Conservation (phyloP, 1,140 invertebrate genomes). For the Hylaeus volcanicus region DNA sequence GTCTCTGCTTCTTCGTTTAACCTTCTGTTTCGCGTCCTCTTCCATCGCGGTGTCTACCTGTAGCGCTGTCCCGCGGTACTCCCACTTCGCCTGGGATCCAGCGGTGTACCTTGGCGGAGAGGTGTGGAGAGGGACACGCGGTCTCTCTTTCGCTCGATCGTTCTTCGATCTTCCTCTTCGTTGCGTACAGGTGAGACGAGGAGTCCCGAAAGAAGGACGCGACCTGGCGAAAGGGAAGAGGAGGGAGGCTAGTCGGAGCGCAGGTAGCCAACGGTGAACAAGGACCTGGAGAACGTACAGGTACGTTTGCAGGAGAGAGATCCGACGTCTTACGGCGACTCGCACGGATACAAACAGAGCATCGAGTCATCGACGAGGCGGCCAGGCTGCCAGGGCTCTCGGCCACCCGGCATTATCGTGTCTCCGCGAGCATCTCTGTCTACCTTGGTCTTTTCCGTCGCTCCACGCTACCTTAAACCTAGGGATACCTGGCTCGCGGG, state of each 20-base stretch:
- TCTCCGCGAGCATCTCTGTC: constrained; percentile 52
- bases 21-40: constrained; percentile 6
- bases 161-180: constrained; percentile 25
- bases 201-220: constrained; percentile 4
- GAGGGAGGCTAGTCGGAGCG: constrained; percentile 59
- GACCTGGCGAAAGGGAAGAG: not conserved
- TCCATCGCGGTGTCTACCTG: constrained; percentile 40
- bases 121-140: constrained; percentile 15
- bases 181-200: constrained; percentile 28
- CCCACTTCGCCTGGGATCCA: constrained; percentile 53
- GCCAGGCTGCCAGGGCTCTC: constrained; percentile 49
- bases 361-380: constrained; percentile 70
- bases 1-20: not conserved
- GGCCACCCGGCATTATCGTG: constrained; percentile 72
- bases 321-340: constrained; percentile 31
- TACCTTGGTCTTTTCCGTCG: not conserved
- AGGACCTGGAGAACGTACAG: constrained; percentile 22
- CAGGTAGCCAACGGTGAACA: constrained; percentile 70
- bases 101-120: constrained; percentile 11
- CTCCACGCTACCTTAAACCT: constrained; percentile 28
- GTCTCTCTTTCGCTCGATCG: not conserved
- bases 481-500: constrained; percentile 35
- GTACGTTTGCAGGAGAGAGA: constrained; percentile 20
- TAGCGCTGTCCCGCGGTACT: constrained; percentile 35
- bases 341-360: constrained; percentile 70